Evolutionary conservation across 2,888 invertebrate species (phyloP).

Genomic region (Tribolium freemani): DNA sequence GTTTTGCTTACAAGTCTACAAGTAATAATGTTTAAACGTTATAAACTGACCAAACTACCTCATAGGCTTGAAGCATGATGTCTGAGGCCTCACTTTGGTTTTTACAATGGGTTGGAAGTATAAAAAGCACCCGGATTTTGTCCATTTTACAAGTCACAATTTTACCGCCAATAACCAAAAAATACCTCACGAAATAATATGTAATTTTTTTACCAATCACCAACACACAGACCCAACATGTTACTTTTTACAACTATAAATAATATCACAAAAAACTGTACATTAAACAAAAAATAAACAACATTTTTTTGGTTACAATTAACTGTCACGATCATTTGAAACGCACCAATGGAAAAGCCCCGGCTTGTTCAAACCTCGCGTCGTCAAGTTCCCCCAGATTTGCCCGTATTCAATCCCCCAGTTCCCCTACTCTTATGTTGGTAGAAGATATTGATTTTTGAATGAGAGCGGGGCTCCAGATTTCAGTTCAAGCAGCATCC

Average conservation of each 20-base stretch:
- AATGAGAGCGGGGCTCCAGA: neutral
- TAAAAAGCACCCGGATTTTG: constrained; percentile 66
- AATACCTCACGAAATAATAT: too few species aligned
- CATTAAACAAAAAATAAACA: too few species aligned
- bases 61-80: constrained; percentile 74
- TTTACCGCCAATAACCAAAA: constrained; percentile 1
- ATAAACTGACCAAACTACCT: constrained; percentile 65
- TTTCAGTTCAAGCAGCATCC: constrained; percentile 24
- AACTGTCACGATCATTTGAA: too few species aligned
- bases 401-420: neutral
- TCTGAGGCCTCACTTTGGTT: constrained; percentile 72
- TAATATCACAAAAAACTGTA: too few species aligned
- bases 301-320: too few species aligned
- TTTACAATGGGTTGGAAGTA: constrained; percentile 70
- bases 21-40: constrained; percentile 16
- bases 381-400: neutral
- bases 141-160: constrained; percentile 48
- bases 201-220: too few species aligned
- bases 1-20: constrained; percentile 68
- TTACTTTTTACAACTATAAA: too few species aligned
- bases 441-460: neutral
- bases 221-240: too few species aligned
- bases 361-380: neutral
- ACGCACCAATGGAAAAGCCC: neutral
- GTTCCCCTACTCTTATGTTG: neutral